These are phyloP conservation scores for Drosophila ercepeae DNA, from an alignment of 1,140 invertebrate species.

Conservation along the genomic window DNA sequence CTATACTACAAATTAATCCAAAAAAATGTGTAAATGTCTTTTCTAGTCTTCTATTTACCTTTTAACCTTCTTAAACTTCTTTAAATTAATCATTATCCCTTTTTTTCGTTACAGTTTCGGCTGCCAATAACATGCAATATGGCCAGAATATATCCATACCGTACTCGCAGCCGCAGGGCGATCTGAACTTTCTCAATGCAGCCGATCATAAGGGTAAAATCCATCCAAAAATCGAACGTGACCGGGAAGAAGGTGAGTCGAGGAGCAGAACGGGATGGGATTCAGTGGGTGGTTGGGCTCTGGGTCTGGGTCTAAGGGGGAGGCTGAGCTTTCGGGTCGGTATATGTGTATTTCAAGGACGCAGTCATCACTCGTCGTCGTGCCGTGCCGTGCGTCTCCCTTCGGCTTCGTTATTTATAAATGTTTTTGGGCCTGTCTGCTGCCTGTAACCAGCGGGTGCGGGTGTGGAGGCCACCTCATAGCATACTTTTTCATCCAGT, in stretches of 20 bases:
- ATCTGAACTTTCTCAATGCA: conserved; percentile 83
- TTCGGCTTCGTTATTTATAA: conserved; percentile 67
- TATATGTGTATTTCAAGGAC: conserved; percentile 71
- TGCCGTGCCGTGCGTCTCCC: conserved; percentile 36
- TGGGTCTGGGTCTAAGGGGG: conserved; percentile 61
- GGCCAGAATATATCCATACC: conserved; percentile 84
- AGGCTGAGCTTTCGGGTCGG: conserved; percentile 51
- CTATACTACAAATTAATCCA: not conserved
- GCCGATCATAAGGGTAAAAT: conserved; percentile 84
- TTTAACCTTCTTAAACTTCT: not conserved
- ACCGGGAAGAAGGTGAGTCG: conserved; percentile 84
- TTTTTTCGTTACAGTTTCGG: conserved; percentile 67
- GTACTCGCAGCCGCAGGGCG: conserved; percentile 82
- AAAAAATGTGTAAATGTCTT: conserved; percentile 39
- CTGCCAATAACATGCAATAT: conserved; percentile 83
- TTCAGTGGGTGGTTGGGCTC: conserved; percentile 9
- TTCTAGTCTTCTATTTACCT: too few species aligned
- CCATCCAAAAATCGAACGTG: conserved; percentile 84
- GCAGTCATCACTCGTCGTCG: conserved; percentile 75
- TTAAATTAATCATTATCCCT: not conserved
- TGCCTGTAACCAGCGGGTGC: conserved; percentile 15
- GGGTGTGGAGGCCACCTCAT: conserved; percentile 36
- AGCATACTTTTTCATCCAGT: conserved; percentile 65
- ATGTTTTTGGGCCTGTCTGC: conserved; percentile 65
- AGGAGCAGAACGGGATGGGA: conserved; percentile 8